A percentile compares a stretch with the other conserved stretches of the same genome.
These are phyloP conservation scores for Lasioglossum pauxillum DNA, from an alignment of 2,888 invertebrate species.

Conservation along the genomic window DNA sequence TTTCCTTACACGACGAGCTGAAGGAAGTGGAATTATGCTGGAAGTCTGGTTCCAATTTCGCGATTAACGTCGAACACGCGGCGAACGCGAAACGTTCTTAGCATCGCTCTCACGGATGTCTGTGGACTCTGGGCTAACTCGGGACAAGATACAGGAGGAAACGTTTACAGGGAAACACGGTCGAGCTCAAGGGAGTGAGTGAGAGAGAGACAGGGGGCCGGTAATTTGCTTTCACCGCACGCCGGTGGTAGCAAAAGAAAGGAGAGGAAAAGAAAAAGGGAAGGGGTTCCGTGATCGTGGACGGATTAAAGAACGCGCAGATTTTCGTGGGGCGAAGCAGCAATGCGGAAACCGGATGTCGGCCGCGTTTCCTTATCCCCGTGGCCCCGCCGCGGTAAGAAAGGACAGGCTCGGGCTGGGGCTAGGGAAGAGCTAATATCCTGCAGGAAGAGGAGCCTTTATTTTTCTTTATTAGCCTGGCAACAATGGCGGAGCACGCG, in stretches of 20 bases:
- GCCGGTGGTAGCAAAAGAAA: background rate
- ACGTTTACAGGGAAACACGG: slow-evolving; percentile 28
- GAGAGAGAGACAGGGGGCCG: background rate
- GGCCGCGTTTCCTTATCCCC: slow-evolving; percentile 18
- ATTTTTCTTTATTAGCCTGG: slow-evolving; percentile 80
- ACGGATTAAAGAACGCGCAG: slow-evolving; percentile 48
- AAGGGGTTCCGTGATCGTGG: slow-evolving; percentile 27
- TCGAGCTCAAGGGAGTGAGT: slow-evolving; percentile 3
- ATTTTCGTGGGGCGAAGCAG: slow-evolving; percentile 47
- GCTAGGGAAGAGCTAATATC: slow-evolving; percentile 73
- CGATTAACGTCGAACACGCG: slow-evolving; percentile 2
- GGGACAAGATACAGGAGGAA: background rate
- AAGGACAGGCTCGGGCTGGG: background rate
- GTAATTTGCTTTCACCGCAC: slow-evolving; percentile 50
- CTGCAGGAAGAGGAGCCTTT: slow-evolving; percentile 71
- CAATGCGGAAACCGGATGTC: slow-evolving; percentile 53
- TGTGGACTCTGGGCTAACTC: background rate
- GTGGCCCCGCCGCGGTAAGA: slow-evolving; percentile 22
- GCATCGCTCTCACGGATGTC: background rate
- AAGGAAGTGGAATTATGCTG: background rate
- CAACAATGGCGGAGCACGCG: slow-evolving; percentile 65
- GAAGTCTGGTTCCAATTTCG: background rate
- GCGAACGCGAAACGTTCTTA: background rate
- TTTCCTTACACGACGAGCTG: background rate
- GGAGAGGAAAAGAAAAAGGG: background rate